These are phyloP conservation scores for Caenorhabditis doughertyi DNA, from an alignment of 2,888 invertebrate genomes.

Conservation along the genomic window DNA sequence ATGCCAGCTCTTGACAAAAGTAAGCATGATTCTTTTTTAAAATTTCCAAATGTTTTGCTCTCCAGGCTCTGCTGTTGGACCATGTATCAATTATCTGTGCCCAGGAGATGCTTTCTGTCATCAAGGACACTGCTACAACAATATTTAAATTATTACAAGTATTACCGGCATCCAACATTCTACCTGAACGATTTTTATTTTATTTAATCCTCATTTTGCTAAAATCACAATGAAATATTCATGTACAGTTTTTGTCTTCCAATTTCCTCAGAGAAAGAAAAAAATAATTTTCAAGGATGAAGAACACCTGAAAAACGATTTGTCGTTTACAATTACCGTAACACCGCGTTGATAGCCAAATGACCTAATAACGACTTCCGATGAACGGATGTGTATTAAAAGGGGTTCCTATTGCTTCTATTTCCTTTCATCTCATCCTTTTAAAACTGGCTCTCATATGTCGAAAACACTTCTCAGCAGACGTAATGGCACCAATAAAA, in stretches of 20 bases:
- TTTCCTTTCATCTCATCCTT: conserved; percentile 8
- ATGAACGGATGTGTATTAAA: conserved; percentile 44
- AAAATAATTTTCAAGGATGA: too few relatives aligned
- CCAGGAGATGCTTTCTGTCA: conserved; percentile 67
- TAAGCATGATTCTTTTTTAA: conserved; percentile 31
- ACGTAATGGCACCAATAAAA: conserved; percentile 61
- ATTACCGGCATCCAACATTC: not conserved
- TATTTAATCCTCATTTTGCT: not conserved
- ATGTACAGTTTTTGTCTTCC: not conserved
- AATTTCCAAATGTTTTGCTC: not conserved
- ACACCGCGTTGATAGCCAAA: conserved; percentile 46
- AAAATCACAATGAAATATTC: conserved; percentile 1
- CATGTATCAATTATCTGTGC: conserved; percentile 68
- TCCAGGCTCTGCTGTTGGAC: conserved; percentile 68
- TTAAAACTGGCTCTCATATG: conserved; percentile 31
- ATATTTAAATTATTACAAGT: not conserved
- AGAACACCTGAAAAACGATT: conserved; percentile 57
- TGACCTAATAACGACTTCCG: conserved; percentile 52
- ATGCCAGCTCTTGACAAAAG: conserved; percentile 68
- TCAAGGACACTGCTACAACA: conserved; percentile 65
- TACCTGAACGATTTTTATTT: conserved; percentile 12
- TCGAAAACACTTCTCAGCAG: conserved; percentile 22
- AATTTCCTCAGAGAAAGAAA: not conserved
- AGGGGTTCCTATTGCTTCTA: not conserved
- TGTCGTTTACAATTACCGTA: conserved; percentile 63